Base-by-base conservation (phyloP, 2,888 invertebrate genomes). In the Microplitis deprimator region DNA sequence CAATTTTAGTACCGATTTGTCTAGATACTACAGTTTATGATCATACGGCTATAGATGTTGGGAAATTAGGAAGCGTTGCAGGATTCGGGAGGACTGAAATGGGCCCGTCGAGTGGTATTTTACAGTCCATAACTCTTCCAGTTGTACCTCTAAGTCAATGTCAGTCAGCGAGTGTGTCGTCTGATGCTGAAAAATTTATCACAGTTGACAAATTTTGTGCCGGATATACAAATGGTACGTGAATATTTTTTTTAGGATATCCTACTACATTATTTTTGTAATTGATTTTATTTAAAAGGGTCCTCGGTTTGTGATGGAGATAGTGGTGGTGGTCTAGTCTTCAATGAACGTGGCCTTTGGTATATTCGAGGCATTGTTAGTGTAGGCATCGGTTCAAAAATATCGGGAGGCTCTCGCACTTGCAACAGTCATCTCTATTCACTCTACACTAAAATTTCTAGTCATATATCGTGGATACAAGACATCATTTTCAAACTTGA, bases 301-400 rank as follows among this genome's bases (percentile, higher is more conserved):
- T 87, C 89, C 16, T 84, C 90, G 1, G 91, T 91, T 10, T 91
- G 91, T 75, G 86, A 89, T 64, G 91, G 91, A 4, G 91, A 91
- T 79, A 91, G 91, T 80, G 91, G 91, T 0, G 91, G 91, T 13
- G 91, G 90, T 64, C 84, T 91, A n/a, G 88, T 90, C 0, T 90
- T 91, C 70, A 79, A 83, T 61, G 84, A 79, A 17, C 81, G 84
- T 38, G 83, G 82, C 1, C 80, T 88, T 5, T 91, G 89, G 88
- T 91, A 89, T 79, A 83, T 91, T 6, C 85, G 89, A 67, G 91
- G 91, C 0, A 86, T 91, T 73, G 91, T 91, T 5, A 91, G 91
- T 78, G 84, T 90, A 50, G 88, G 89, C 7, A 81, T 90, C 5
- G 86, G 85, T 5, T 76, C 82, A 41, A 79, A 70, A 8, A 29